Percentiles rank a stretch among this genome's conserved stretches.
phyloP scores from a whole-genome alignment of 2,797 vertebrate species.

The Pangasius sanitwongsei region DNA sequence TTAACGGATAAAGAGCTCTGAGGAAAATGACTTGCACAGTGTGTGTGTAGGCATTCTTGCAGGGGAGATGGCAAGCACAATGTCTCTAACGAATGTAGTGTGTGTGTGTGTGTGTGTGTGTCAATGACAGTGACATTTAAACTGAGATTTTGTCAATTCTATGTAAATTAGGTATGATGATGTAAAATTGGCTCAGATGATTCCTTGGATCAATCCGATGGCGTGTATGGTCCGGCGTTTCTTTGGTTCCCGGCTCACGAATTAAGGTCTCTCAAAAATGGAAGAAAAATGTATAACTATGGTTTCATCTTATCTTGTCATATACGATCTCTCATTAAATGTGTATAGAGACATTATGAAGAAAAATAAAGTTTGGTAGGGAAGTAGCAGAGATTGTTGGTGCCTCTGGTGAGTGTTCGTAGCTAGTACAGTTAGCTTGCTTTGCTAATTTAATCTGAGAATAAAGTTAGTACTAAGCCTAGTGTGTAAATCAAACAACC shows the following conservation, averaged over 20 bases:
- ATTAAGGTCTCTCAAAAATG: too few relatives aligned
- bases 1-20: constrained; percentile 55
- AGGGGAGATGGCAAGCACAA: constrained; percentile 54
- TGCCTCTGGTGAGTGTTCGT: too few relatives aligned
- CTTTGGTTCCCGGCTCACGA: neutral
- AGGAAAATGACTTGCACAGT: constrained; percentile 41
- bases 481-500: neutral
- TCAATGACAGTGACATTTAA: too few relatives aligned
- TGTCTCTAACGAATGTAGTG: constrained; percentile 62
- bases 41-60: constrained; percentile 17
- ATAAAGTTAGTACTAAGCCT: neutral
- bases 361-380: neutral
- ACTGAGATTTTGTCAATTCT: too few relatives aligned
- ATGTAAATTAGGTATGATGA: constrained; percentile 2
- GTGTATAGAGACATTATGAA: too few relatives aligned
- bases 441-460: neutral
- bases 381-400: too few relatives aligned
- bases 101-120: neutral
- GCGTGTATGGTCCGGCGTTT: neutral
- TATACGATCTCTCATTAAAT: too few relatives aligned
- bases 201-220: neutral
- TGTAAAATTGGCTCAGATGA: neutral
- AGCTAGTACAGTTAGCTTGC: too few relatives aligned
- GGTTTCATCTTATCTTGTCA: too few relatives aligned
- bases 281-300: too few relatives aligned